Base-by-base conservation (phyloP, 2,888 invertebrate species). In the Tineola bisselliella region DNA sequence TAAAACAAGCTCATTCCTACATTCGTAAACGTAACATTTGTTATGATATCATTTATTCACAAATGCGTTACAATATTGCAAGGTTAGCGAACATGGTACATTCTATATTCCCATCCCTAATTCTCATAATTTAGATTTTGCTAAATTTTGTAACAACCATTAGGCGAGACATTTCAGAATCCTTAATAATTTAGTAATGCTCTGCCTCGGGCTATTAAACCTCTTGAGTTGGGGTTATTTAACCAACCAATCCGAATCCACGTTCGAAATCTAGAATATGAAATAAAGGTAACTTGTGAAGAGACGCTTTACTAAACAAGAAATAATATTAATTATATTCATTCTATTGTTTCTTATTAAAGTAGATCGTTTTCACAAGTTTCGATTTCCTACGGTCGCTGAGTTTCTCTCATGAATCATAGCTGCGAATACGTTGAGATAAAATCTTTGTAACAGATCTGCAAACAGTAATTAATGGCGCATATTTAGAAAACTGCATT, bases 161-260 rank as follows among this genome's bases (percentile, higher is more conserved):
- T 56, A 56, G 19, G 25, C 56, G n/a, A 25, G 25, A 30, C 18
- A 56, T 56, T 56, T 25, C 4, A 12, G 30, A 56, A 25, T 56
- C 56, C 30, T 25, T 56, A 19, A 56, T 56, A 25, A 56, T 56
- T 56, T 56, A 56, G 56, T 56, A 19, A 56, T 25, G 4, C 25
- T 11, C 17, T 17, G 30, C n/a, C 56, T 11, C 56, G n/a, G 56
- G n/a, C 56, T 11, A 30, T 56, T 56, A 56, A 48, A 13, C 48
- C 38, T 3, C 10, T 38, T 6, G 25, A 25, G 25, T 4, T 25
- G 25, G 25, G 25, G 25, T 6, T 6, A 25, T 25, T 25, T 25
- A 25, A 6, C 25, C 6, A 25, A 25, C 25, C 25, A 6, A 25
- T 25, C 25, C 25, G 25, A 25, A 25, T 25, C 6, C 6, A 25